Conservation (phyloP, 2,113 vertebrate genomes). For the Taxidea taxus region DNA sequence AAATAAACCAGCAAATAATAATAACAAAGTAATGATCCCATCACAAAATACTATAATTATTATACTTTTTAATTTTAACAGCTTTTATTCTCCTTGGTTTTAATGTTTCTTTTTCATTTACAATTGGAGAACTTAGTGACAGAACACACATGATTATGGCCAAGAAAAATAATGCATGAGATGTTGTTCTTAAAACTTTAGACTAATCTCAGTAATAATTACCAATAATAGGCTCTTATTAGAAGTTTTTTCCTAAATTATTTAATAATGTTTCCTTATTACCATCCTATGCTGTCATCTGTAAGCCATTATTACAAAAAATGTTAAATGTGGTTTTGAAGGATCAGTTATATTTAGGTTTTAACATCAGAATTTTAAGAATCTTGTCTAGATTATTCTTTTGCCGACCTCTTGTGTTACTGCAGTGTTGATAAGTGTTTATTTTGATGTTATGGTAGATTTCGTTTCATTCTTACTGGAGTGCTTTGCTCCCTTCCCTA, state of each 20-base stretch:
- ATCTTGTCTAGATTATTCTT: neutral
- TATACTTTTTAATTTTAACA: neutral
- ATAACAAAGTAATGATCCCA: neutral
- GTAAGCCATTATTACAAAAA: neutral
- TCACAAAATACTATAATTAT: neutral
- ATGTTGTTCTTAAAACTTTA: neutral
- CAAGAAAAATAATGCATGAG: neutral
- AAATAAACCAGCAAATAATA: neutral
- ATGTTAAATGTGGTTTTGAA: neutral
- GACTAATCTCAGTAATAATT: neutral
- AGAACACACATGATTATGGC: neutral
- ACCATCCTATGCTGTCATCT: neutral
- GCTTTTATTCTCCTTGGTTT: neutral
- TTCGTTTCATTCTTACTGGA: neutral
- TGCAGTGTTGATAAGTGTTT: neutral
- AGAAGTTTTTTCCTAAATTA: neutral
- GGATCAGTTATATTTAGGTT: neutral
- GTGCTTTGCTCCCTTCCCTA: conserved; percentile 60
- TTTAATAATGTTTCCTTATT: neutral
- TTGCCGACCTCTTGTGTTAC: neutral
- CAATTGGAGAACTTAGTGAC: neutral
- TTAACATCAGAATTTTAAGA: neutral
- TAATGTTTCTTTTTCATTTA: conserved; percentile 8
- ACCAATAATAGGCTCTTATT: neutral
- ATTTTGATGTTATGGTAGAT: neutral